Base-by-base conservation (phyloP, 2,113 vertebrate genomes). In the Upupa epops region DNA sequence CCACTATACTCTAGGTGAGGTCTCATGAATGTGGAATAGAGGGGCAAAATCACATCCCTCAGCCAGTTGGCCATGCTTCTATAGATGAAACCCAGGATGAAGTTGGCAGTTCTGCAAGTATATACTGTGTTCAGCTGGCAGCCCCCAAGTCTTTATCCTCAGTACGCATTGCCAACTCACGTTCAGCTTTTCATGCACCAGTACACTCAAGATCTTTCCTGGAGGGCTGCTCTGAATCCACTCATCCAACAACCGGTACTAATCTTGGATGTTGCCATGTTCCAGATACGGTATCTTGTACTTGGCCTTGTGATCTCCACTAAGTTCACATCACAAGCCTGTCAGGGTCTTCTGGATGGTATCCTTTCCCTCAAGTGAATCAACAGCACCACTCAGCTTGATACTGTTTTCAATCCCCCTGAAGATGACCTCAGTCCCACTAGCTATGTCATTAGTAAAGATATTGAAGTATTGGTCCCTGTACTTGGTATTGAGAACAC, bases 151-250 rank as follows among this genome's bases (percentile, higher is more conserved):
- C 40, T 42, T 42, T 42, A 11, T 42, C 40, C 40, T 42, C 40
- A 70, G 13, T 0, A 1, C 17, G 24, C 9, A 5, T 5, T 32
- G 15, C 10, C 2, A 0, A 9, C 15, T 72, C 15, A 11, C 40
- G 40, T 42, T 15, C 40, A 42, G 40, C 40, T 42, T 42, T 42
- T 42, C 15, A 42, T 42, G 11, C 24, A 65, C 24, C 21, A 25
- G 0, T 24, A 52, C 5, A 13, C 6, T 8, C 11, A 76, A 5
- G 37, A 61, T 25, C n/a, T 84, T 55, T 37, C 26, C 37, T 6
- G 5, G 17, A 55, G 18, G 11, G 2, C 11, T 25, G 3, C 32
- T 88, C 10, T 78, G 31, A 46, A 20, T 55, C 17, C 1, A 1
- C 60, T 84, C 8, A 51, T 51, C 28, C 9, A 29, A 5, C 4